Evolutionary conservation across 37 sponge, comb jelly and placozoan species (phyloP), one percentile per base, ranked within the genome.

Genomic region (Ianthella basta): DNA sequence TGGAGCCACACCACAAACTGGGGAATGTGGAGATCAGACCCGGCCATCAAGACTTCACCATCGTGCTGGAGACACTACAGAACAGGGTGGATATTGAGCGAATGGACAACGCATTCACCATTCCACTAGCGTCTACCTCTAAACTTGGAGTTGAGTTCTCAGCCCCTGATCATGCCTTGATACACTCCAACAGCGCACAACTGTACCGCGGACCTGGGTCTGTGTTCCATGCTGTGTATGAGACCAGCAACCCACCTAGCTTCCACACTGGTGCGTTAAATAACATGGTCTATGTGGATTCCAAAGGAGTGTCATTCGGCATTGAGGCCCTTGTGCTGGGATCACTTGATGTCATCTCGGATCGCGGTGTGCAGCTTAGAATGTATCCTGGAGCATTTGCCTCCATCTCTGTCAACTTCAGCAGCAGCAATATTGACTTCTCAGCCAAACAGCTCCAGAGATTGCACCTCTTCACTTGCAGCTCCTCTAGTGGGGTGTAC

Each of bases 241-340:
- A 40, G 24, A 50, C 53, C 21, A 24, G 24, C 53, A 75, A 24
- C 41, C 54, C 54, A 19, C 44, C 54, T 2, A 53, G n/a, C 53
- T 53, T 75, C 25, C 24, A 50, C 78, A 75, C 78, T 21, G 40
- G 37, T 39, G 78, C 78, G 40, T 53, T 75, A 39, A 75, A 75
- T 14, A 36, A 75, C 53, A 75, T 75, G 78, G 78, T 75, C 23
- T 75, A 75, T 41, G 37, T 75, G 25, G 78, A 75, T 24, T 40
- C 54, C 20, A 40, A 24, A 24, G 78, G 78, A 1, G 78, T 75
- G 23, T 75, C 78, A 41, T 75, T 75, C 54, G 54, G 54, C 24
- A 75, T 75, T 24, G 78, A 75, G 54, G 5, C 78, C 4, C 16
- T 75, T 24, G 20, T 75, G 78, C 12, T 53, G 44, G 78, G 78